Conservation (phyloP, 2,888 invertebrate species). For the Latrodectus elegans region DNA sequence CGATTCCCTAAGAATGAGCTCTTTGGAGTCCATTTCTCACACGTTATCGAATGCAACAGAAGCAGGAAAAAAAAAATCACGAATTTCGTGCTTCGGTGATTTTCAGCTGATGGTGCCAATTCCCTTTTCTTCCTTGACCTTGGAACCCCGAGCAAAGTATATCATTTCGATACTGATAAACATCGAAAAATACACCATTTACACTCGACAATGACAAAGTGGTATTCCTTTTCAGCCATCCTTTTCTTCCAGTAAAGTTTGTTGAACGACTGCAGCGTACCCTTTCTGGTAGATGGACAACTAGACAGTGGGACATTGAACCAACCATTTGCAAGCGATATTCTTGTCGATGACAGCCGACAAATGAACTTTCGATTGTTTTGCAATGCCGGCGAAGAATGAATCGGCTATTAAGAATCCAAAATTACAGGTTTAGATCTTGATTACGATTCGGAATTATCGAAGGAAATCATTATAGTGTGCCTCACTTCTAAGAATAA, state of each 20-base stretch:
- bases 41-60: too few species aligned
- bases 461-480: too few species aligned
- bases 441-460: too few species aligned
- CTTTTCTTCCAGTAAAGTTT: not conserved
- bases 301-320: not conserved
- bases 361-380: constrained; percentile 1
- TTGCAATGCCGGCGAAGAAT: too few species aligned
- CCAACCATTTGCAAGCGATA: not conserved
- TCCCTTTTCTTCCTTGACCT: constrained; percentile 15
- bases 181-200: not conserved
- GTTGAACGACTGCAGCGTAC: constrained; percentile 12
- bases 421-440: too few species aligned
- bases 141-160: constrained; percentile 23
- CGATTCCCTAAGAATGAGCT: not conserved
- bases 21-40: too few species aligned
- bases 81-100: not conserved
- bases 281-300: not conserved
- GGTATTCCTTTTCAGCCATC: not conserved
- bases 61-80: not conserved
- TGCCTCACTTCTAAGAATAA: too few species aligned
- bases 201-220: not conserved
- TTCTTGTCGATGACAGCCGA: not conserved
- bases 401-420: too few species aligned
- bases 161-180: constrained; percentile 29
- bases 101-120: not conserved